Percentiles rank a stretch among this genome's conserved stretches.
Conservation (phyloP, 2,888 invertebrate species). For the Leptopilina syphax region DNA sequence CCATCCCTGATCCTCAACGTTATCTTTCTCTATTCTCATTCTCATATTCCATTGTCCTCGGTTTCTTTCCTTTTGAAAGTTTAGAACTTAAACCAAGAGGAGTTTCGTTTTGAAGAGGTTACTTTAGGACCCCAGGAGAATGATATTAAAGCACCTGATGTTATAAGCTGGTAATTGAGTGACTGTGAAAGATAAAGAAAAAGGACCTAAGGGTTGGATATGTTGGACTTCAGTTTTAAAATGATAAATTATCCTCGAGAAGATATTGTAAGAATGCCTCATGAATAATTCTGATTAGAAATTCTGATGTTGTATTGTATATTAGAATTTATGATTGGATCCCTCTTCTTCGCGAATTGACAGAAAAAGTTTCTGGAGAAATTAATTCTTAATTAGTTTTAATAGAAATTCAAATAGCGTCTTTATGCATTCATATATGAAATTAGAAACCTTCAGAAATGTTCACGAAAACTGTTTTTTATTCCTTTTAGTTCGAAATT, state of each 20-base stretch:
- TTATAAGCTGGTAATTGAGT: conserved; percentile 37
- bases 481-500: too few species aligned
- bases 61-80: conserved; percentile 31
- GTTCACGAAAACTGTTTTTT: too few species aligned
- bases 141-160: conserved; percentile 36
- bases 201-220: neutral
- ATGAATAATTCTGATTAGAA: conserved; percentile 28
- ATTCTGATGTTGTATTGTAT: conserved; percentile 4
- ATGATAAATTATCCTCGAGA: conserved; percentile 9
- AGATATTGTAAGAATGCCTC: neutral
- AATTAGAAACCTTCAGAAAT: too few species aligned
- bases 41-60: conserved; percentile 41
- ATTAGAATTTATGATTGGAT: conserved; percentile 16
- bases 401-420: too few species aligned
- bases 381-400: too few species aligned
- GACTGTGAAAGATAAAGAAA: conserved; percentile 1
- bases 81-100: neutral
- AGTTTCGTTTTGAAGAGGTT: neutral
- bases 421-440: too few species aligned
- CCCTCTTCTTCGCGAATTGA: neutral
- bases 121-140: neutral
- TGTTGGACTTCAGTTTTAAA: neutral
- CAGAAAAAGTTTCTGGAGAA: neutral
- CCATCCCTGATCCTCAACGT: conserved; percentile 32
- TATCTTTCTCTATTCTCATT: conserved; percentile 29